Conservation (phyloP, 2,797 vertebrate species). For the Chiloscyllium punctatum region DNA sequence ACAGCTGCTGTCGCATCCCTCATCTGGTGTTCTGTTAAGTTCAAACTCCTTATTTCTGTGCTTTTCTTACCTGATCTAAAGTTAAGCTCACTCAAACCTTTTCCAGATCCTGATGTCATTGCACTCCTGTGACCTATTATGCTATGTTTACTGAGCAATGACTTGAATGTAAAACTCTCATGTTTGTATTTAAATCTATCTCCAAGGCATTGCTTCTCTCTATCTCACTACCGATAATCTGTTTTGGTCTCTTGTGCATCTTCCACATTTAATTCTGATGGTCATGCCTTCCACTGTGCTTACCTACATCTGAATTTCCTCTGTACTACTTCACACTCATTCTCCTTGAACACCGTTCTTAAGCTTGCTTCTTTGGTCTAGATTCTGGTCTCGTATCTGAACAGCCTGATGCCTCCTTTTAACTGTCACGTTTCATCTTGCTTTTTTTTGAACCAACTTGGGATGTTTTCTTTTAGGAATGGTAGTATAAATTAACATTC, state of each 20-base stretch:
- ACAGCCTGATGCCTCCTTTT: neutral
- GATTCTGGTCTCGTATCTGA: neutral
- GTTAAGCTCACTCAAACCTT: neutral
- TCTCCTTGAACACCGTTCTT: neutral
- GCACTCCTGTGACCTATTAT: neutral
- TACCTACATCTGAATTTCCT: neutral
- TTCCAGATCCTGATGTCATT: neutral
- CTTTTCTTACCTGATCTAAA: neutral
- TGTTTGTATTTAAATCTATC: neutral
- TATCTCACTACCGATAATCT: neutral
- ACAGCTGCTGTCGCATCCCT: neutral
- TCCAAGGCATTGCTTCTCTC: neutral
- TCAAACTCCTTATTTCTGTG: neutral
- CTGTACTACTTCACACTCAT: neutral
- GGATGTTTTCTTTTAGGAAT: neutral
- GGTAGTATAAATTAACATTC: neutral
- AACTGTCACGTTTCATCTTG: neutral
- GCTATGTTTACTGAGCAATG: too few species aligned
- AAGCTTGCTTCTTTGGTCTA: neutral
- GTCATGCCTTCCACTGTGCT: neutral
- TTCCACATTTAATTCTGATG: neutral
- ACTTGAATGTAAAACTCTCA: neutral
- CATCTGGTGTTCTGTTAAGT: neutral
- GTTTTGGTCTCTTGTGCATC: neutral
- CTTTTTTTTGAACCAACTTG: neutral